Conservation (phyloP, 2,888 invertebrate species). For the Aleiodes alternator region DNA sequence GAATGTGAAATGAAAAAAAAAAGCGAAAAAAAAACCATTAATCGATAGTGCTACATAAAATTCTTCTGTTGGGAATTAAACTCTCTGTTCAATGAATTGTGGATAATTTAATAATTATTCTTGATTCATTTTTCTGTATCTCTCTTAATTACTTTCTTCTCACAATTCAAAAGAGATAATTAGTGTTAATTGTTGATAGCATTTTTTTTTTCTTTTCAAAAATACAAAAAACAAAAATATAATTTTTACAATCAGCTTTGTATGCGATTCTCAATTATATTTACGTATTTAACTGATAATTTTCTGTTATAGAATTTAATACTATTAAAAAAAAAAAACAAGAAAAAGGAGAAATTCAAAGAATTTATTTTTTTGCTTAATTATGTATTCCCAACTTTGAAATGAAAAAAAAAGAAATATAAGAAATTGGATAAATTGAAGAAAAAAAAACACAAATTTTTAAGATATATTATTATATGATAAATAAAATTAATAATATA, state of each 20-base stretch:
- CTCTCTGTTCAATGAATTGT: background rate
- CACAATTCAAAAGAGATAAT: background rate
- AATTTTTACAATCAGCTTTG: background rate
- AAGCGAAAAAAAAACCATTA: too few relatives aligned
- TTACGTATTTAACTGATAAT: background rate
- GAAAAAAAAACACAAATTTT: constrained; percentile 10
- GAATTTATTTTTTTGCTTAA: background rate
- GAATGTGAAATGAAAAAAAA: too few relatives aligned
- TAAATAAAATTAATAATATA: constrained; percentile 56
- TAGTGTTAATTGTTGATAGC: constrained; percentile 10
- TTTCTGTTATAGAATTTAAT: constrained; percentile 12
- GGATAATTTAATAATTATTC: background rate
- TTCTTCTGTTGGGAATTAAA: constrained; percentile 5
- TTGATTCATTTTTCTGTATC: too few relatives aligned
- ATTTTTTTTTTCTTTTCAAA: background rate
- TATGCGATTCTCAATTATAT: constrained; percentile 8
- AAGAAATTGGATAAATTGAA: constrained; percentile 23
- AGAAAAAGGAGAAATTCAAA: background rate
- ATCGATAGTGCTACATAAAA: too few relatives aligned
- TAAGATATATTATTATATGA: constrained; percentile 58
- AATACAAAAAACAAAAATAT: background rate
- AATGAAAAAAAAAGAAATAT: constrained; percentile 13
- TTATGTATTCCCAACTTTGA: background rate
- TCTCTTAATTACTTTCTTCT: background rate
- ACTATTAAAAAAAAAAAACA: background rate